Percentiles rank a stretch among this genome's conserved stretches.
Evolutionary conservation across 2,888 invertebrate species (phyloP).

Genomic region (Petrolisthes cinctipes): DNA sequence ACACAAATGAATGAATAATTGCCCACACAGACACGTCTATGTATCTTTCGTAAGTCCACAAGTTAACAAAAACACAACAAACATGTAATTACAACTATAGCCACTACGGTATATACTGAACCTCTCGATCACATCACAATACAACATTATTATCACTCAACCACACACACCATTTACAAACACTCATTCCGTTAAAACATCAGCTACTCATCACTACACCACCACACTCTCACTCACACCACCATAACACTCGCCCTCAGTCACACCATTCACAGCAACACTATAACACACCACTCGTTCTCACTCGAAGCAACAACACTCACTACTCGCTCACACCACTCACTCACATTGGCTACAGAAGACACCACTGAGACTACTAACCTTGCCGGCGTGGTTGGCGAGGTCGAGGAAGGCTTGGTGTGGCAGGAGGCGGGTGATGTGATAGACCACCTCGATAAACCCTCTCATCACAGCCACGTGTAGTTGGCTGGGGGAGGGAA

Average conservation of each 20-base stretch:
- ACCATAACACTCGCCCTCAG: background rate
- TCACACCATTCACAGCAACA: background rate
- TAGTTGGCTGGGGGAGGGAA: slow-evolving; percentile 78
- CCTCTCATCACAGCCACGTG: slow-evolving; percentile 87
- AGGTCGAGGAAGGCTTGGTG: slow-evolving; percentile 83
- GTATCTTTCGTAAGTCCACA: too few relatives aligned
- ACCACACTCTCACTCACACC: background rate
- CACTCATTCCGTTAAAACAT: background rate
- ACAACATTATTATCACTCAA: too few relatives aligned
- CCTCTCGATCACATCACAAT: too few relatives aligned
- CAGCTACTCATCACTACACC: background rate
- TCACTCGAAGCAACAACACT: background rate
- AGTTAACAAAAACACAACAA: too few relatives aligned
- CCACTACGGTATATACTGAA: too few relatives aligned
- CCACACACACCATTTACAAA: too few relatives aligned
- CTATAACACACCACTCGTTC: background rate
- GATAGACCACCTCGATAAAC: slow-evolving; percentile 79
- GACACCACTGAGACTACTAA: slow-evolving; percentile 64
- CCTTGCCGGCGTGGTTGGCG: slow-evolving; percentile 82
- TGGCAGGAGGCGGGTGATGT: slow-evolving; percentile 83
- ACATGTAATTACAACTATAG: too few relatives aligned
- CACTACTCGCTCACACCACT: background rate
- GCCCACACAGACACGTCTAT: too few relatives aligned
- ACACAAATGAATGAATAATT: too few relatives aligned
- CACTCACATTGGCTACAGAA: background rate